Conservation (phyloP, 2,797 vertebrate species). For the Artibeus lituratus region DNA sequence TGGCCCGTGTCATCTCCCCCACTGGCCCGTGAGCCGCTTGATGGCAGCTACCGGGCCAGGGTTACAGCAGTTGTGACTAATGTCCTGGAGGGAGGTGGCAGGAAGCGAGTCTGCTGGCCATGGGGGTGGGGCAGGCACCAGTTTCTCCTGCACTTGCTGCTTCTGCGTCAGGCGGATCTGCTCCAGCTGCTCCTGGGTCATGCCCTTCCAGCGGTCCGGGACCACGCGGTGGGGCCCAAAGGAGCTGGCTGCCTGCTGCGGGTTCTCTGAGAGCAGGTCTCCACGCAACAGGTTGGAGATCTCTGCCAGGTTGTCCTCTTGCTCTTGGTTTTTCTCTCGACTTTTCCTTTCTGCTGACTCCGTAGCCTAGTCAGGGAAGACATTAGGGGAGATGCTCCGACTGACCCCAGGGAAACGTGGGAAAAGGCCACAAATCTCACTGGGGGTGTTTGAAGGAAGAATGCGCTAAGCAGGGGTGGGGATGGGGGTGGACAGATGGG, state of each 20-base stretch:
- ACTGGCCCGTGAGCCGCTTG: neutral
- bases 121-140: constrained; percentile 77
- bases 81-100: neutral
- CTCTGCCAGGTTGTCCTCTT: constrained; percentile 81
- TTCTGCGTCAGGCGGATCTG: constrained; percentile 82
- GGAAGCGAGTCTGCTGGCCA: neutral
- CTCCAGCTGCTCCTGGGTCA: constrained; percentile 81
- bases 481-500: too few relatives aligned
- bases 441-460: neutral
- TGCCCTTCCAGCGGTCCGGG: constrained; percentile 83
- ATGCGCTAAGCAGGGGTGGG: accelerated
- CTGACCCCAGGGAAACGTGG: too few relatives aligned
- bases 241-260: constrained; percentile 74
- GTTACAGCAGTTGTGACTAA: neutral
- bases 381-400: neutral
- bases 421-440: neutral
- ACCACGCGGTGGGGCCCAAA: constrained; percentile 79
- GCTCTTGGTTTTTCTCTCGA: constrained; percentile 73
- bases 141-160: constrained; percentile 88
- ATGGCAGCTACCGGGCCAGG: neutral
- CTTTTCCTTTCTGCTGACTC: constrained; percentile 80
- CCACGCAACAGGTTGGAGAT: constrained; percentile 81
- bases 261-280: constrained; percentile 81
- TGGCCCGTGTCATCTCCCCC: neutral
- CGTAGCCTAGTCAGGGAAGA: constrained; percentile 70